Percentiles rank a stretch among this genome's conserved stretches.
Evolutionary conservation across 2,797 vertebrate genomes (phyloP).

Genomic region (Melanotaenia trifasciata): DNA sequence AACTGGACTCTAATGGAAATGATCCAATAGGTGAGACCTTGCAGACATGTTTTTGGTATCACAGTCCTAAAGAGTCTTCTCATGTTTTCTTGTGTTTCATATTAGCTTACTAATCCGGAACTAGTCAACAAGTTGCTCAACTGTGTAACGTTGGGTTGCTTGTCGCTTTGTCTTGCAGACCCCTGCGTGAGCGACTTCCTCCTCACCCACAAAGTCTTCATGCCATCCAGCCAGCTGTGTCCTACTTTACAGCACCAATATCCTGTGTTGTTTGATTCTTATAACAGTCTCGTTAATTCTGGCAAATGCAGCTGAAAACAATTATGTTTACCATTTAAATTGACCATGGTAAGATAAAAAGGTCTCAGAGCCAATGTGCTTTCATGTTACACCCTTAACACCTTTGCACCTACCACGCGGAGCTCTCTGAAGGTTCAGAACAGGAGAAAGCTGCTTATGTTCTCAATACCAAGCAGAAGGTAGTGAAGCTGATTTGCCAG

Average conservation of each 20-base stretch:
- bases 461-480: slow-evolving; percentile 89
- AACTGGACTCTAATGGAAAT: slow-evolving; percentile 87
- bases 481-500: slow-evolving; percentile 89
- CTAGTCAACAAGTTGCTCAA: background rate
- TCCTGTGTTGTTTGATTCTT: slow-evolving; percentile 74
- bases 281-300: background rate
- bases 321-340: background rate
- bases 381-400: slow-evolving; percentile 81
- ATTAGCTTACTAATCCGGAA: background rate
- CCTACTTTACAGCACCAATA: slow-evolving; percentile 92
- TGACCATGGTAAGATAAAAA: background rate
- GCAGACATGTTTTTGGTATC: background rate
- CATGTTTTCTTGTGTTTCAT: background rate
- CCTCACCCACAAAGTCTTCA: slow-evolving; percentile 92
- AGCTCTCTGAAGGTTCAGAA: slow-evolving; percentile 88
- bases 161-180: slow-evolving; percentile 78
- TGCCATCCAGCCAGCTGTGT: slow-evolving; percentile 91
- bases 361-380: background rate
- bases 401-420: slow-evolving; percentile 85
- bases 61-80: background rate
- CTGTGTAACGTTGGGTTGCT: slow-evolving; percentile 15
- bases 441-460: slow-evolving; percentile 88
- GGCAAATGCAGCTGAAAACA: background rate
- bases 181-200: slow-evolving; percentile 92
- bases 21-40: slow-evolving; percentile 85